Conservation (phyloP, 2,113 vertebrate genomes). For the Coryphaenoides rupestris region DNA sequence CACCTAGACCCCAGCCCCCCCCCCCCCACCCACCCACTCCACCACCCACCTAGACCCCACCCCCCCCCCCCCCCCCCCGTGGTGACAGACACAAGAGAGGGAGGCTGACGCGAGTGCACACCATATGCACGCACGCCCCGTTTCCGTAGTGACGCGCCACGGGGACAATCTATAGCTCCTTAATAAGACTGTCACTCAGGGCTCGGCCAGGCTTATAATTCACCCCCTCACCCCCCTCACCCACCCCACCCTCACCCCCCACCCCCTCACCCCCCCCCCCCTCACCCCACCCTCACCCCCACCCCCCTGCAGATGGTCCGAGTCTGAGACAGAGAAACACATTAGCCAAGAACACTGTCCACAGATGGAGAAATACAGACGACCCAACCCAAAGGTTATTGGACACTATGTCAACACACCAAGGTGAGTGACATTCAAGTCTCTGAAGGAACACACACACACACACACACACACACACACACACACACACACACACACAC, state of each 20-base stretch:
- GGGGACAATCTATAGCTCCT: constrained; percentile 30
- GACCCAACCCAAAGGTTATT: constrained; percentile 13
- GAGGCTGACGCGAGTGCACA: constrained; percentile 16
- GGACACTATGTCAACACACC: constrained; percentile 16
- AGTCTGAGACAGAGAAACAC: constrained; percentile 17
- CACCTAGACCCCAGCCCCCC: no score
- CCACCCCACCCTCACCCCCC: no score
- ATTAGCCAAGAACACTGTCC: neutral
- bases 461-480: constrained; percentile 1
- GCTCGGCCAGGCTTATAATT: constrained; percentile 9
- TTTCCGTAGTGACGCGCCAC: constrained; percentile 48
- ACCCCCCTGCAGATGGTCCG: constrained; percentile 7
- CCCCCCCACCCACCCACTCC: no score
- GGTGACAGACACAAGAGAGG: constrained; percentile 15
- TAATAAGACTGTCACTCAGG: constrained; percentile 40
- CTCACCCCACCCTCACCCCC: no score
- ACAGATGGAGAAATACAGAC: constrained; percentile 20
- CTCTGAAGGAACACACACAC: constrained; percentile 8
- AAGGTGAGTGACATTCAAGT: constrained; percentile 41
- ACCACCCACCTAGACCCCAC: no score
- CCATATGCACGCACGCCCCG: constrained; percentile 52
- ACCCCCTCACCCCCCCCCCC: no score
- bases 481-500: neutral
- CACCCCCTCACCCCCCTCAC: no score
- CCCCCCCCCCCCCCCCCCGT: no score